Base-by-base conservation (phyloP, 2,797 vertebrate genomes). In the Iguana delicatissima region DNA sequence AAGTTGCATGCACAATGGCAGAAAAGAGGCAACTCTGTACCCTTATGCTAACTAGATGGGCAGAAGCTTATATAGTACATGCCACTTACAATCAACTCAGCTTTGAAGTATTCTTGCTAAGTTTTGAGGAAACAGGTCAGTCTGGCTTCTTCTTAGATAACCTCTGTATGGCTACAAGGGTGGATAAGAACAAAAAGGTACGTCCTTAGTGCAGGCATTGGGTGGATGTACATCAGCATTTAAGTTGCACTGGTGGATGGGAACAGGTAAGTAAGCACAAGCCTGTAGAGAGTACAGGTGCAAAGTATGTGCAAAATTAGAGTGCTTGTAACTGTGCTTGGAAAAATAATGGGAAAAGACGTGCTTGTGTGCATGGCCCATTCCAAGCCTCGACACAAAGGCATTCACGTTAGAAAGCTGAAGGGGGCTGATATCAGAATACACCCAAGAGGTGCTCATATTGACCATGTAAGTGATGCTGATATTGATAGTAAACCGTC, bases 241-340 rank as follows among this genome's bases (percentile, higher is more conserved):
- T 80, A 90, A 86, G 52, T 59, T 84, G 38, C 59, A 83, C 59
- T 55, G 20, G 13, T 87, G 73, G 69, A 80, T 59, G n/a, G 52
- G 84, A 73, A 16, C n/a, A 64, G 72, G 42, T 29, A 89, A 35
- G 57, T 5, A 46, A 74, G 80, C 24, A 42, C 46, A 81, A 81
- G 67, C 24, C 80, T 83, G 18, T 55, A 62, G 24, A 83, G 72
- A 42, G 35, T 69, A 84, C 3, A 69, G 46, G 85, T 57, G n/a
- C 42, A 86, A 62, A 76, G 24, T 50, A 76, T 87, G 69, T 90
- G 85, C 57, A 87, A 84, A 90, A 77, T 62, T 10, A 38, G 42
- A 42, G 10, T 57, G 62, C 38, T 84, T 76, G 64, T 84, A 91
- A 72, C 12, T 22, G n/a, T 79, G 73, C 22, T 46, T 46, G 35